Percentiles rank a stretch among this genome's conserved stretches.
Conservation (phyloP, 1,140 invertebrate species). For the Harpegnathos saltator region DNA sequence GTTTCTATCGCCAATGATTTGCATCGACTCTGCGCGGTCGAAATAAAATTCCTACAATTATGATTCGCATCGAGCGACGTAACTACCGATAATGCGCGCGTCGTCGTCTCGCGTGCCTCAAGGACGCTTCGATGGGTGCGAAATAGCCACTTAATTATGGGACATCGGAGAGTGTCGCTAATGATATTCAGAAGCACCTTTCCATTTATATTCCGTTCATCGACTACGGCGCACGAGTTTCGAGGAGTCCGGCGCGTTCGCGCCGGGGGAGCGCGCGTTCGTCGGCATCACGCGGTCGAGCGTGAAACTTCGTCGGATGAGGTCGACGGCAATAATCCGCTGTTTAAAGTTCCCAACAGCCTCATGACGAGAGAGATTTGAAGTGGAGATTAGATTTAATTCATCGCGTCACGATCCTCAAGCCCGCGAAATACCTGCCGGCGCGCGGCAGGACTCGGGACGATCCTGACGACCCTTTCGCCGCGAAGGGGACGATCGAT, state of each 20-base stretch:
- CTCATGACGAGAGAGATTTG: slow-evolving; percentile 36
- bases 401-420: slow-evolving; percentile 40
- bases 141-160: slow-evolving; percentile 50
- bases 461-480: background rate
- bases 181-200: slow-evolving; percentile 56
- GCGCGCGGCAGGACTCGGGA: background rate
- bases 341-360: slow-evolving; percentile 55
- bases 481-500: no score
- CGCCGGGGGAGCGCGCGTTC: no score
- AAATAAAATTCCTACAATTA: slow-evolving; percentile 53
- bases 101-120: no score
- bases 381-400: slow-evolving; percentile 49
- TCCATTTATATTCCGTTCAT: slow-evolving; percentile 51
- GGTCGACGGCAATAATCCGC: slow-evolving; percentile 47
- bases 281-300: slow-evolving; percentile 34
- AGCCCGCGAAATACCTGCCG: slow-evolving; percentile 1
- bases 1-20: slow-evolving; percentile 50
- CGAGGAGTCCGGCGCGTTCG: slow-evolving; percentile 1
- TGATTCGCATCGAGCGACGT: slow-evolving; percentile 37
- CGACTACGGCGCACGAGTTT: slow-evolving; percentile 36
- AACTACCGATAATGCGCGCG: slow-evolving; percentile 19
- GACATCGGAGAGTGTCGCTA: slow-evolving; percentile 32
- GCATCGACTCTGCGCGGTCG: slow-evolving; percentile 18
- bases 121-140: slow-evolving; percentile 20
- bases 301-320: slow-evolving; percentile 51